phyloP scores from a whole-genome alignment of 2,113 vertebrate species.

The Colaptes auratus region DNA sequence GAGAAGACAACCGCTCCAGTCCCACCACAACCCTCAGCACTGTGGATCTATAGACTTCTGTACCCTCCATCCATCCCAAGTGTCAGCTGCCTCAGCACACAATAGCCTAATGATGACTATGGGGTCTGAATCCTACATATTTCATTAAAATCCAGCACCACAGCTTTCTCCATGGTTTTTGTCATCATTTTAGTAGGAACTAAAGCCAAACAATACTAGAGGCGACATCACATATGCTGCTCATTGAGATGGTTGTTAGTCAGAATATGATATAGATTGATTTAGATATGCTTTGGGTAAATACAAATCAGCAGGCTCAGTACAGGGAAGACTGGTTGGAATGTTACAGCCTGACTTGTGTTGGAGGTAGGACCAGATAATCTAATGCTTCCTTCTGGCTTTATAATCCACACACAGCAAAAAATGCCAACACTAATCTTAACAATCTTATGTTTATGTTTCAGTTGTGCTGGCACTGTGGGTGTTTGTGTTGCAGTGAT shows the following conservation, averaged over 20 bases:
- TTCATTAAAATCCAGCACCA: neutral
- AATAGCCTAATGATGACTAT: neutral
- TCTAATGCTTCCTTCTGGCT: neutral
- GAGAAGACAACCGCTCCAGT: neutral
- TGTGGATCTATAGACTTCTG: neutral
- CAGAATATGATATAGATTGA: neutral
- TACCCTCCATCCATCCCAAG: neutral
- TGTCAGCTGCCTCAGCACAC: neutral
- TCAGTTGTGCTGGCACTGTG: neutral
- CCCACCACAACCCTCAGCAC: neutral
- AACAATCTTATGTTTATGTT: neutral
- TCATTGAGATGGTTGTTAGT: neutral
- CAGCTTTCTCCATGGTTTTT: neutral
- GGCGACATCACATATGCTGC: neutral
- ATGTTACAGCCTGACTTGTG: neutral
- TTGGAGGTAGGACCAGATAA: neutral
- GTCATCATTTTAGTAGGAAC: neutral
- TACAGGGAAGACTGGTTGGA: neutral
- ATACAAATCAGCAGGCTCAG: neutral
- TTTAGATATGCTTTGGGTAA: neutral
- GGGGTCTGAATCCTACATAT: neutral
- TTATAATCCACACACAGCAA: neutral
- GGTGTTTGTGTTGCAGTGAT: neutral
- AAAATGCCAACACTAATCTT: neutral
- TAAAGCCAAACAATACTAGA: neutral